Evolutionary conservation across 2,888 invertebrate species (phyloP), one percentile per base, ranked within the genome.

Genomic region (Eristalis intricaria): DNA sequence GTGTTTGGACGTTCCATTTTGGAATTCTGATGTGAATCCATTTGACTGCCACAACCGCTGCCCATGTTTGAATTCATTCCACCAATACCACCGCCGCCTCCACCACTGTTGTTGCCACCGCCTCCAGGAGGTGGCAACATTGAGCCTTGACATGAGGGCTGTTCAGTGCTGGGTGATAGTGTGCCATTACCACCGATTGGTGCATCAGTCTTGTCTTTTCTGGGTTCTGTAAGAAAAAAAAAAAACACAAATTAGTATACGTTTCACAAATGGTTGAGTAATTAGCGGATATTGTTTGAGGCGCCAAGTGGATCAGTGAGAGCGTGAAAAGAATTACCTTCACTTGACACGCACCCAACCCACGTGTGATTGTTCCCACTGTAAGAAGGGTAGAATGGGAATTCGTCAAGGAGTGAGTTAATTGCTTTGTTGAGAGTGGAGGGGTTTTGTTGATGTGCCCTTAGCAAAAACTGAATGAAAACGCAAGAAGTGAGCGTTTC

Each of bases 171-270:
- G 89, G 95, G 95, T 91, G 95, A 95, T 91, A 95, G 93, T 90
- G 95, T 94, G 92, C 95, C 95, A 94, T 95, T 95, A 90, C 92
- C 92, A 91, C 92, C 92, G 90, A 92, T 91, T 90, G 91, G 92
- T 91, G 92, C 95, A 93, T 97, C 97, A 95, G 96, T 96, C 95
- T 97, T 97, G 94, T 97, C 97, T 95, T 97, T 97, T 95, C 97
- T 97, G 95, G 97, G 96, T 96, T 97, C 97, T 97, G 95, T 43
- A 96, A 95, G 91, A 2, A 19, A 65, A 26, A 60, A 23, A 60
- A 26, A 13, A 13, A 23, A n/a, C 26, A 13, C n/a, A 19, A 50
- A 50, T 50, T 8, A 50, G 50, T 8, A 50, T 19, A n/a, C 19
- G 19, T 50, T 50, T 19, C 50, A 19, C 50, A 35, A 64, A n/a